phyloP scores from a whole-genome alignment of 1,140 invertebrate species.

The Odontomachus brunneus region DNA sequence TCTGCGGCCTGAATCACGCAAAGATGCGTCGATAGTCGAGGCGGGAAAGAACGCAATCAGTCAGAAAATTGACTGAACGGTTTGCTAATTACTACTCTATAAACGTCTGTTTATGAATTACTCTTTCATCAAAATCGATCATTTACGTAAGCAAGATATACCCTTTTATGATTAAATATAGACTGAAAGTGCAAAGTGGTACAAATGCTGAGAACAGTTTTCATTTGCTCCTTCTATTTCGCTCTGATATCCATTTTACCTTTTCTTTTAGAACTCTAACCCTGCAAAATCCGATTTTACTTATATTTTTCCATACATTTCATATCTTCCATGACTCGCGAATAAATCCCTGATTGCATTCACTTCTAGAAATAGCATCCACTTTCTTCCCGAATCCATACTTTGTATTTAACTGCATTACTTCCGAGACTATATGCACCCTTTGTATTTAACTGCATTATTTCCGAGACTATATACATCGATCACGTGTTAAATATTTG shows the following conservation, averaged over 20 bases:
- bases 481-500: no score
- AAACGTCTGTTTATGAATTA: neutral
- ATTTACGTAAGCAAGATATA: no score
- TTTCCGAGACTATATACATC: no score
- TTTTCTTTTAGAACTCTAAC: neutral
- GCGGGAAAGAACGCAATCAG: conserved; percentile 26
- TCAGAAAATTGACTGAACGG: neutral
- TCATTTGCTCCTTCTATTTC: neutral
- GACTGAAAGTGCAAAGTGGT: conserved; percentile 13
- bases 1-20: conserved; percentile 1
- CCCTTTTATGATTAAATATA: conserved; percentile 20
- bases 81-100: conserved; percentile 1
- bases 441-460: no score
- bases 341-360: no score
- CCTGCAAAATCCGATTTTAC: neutral
- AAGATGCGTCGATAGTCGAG: conserved; percentile 21
- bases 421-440: no score
- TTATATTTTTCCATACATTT: no score
- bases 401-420: no score
- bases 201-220: neutral
- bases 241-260: neutral
- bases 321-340: no score
- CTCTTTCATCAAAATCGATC: neutral
- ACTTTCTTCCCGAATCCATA: no score
- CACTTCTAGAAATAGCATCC: no score